Conservation (phyloP, 2,888 invertebrate species). For the Nysson spinosus region DNA sequence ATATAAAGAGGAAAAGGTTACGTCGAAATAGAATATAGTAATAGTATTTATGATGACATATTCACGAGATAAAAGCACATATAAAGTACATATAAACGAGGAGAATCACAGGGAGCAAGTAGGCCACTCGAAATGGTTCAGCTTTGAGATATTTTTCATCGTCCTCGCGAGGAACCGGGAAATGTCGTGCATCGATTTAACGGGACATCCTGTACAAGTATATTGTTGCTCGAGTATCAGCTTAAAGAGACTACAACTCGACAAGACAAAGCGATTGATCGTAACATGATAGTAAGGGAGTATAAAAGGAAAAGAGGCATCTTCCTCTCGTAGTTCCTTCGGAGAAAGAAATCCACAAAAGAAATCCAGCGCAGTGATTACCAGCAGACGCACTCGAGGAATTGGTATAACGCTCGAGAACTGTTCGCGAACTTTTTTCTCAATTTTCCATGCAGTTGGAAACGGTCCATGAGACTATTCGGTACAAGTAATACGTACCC, state of each 20-base stretch:
- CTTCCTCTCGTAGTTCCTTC: slow-evolving; percentile 19
- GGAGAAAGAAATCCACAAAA: slow-evolving; percentile 38
- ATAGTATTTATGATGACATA: too few relatives aligned
- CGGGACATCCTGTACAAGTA: slow-evolving; percentile 40
- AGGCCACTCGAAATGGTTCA: not conserved
- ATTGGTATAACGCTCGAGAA: slow-evolving; percentile 48
- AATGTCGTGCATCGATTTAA: slow-evolving; percentile 45
- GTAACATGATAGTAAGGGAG: slow-evolving; percentile 40
- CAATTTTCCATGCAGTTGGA: slow-evolving; percentile 20
- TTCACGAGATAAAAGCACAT: too few relatives aligned
- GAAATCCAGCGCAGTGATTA: slow-evolving; percentile 47
- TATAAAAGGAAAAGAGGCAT: slow-evolving; percentile 26
- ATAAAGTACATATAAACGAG: not conserved
- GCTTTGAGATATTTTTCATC: slow-evolving; percentile 24
- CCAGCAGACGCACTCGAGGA: slow-evolving; percentile 47
- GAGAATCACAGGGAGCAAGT: not conserved
- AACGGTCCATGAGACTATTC: slow-evolving; percentile 11
- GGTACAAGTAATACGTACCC: not conserved
- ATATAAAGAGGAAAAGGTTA: too few relatives aligned
- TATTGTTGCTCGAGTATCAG: slow-evolving; percentile 47
- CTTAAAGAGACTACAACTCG: slow-evolving; percentile 43
- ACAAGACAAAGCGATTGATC: slow-evolving; percentile 45
- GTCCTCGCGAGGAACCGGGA: slow-evolving; percentile 19
- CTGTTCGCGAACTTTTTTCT: slow-evolving; percentile 11
- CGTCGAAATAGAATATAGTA: too few relatives aligned